Percentiles rank a stretch among this genome's conserved stretches.
phyloP scores from a whole-genome alignment of 2,888 invertebrate genomes.

The Trichopria drosophilae region DNA sequence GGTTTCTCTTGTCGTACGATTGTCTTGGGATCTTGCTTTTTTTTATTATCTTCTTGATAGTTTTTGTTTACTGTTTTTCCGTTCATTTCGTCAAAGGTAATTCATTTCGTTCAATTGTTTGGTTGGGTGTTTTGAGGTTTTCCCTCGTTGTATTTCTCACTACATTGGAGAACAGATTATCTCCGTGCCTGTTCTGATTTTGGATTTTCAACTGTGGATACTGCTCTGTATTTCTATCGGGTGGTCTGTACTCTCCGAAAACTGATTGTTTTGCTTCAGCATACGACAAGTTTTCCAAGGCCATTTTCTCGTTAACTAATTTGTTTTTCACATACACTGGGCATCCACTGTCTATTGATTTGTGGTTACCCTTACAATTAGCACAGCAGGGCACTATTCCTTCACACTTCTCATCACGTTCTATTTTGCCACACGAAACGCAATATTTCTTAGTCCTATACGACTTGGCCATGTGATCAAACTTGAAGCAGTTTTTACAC shows the following conservation, averaged over 20 bases:
- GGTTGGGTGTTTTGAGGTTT: no score
- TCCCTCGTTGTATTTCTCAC: no score
- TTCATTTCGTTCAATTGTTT: no score
- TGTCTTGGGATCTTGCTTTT: no score
- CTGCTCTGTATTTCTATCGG: not conserved
- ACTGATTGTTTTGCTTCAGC: slow-evolving; percentile 1
- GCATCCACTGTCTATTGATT: slow-evolving; percentile 6
- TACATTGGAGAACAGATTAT: no score
- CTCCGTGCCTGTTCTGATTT: no score
- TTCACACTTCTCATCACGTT: slow-evolving; percentile 8
- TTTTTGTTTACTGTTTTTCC: no score
- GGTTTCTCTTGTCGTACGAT: no score
- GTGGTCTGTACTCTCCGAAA: slow-evolving; percentile 1
- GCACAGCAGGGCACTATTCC: slow-evolving; percentile 4
- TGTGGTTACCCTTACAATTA: slow-evolving; percentile 13
- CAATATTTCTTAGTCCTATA: slow-evolving; percentile 7
- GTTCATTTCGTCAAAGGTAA: no score
- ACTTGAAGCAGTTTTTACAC: slow-evolving; percentile 9
- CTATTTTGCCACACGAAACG: slow-evolving; percentile 5
- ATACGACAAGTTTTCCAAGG: slow-evolving; percentile 8
- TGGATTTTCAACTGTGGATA: not conserved
- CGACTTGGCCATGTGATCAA: slow-evolving; percentile 6
- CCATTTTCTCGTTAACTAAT: slow-evolving; percentile 13
- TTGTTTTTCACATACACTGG: not conserved
- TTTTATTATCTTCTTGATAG: no score